Base-by-base conservation (phyloP, 2,888 invertebrate genomes). In the Hololepta plana region DNA sequence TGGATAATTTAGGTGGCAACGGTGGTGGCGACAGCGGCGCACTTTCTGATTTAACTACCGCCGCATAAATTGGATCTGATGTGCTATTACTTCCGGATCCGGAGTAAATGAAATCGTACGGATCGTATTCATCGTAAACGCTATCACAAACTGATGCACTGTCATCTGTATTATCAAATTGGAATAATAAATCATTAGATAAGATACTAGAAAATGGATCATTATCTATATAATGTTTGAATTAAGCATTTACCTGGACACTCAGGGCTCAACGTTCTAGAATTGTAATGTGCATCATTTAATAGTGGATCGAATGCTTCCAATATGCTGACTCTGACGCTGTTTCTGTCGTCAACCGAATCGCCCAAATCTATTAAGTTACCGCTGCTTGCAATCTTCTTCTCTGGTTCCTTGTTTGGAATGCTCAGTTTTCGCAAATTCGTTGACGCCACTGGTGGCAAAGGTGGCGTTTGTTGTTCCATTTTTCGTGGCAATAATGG, bases 301-400 rank as follows among this genome's bases (percentile, higher is more conserved):
- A 57, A 64, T 48, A 87, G 61, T 24, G 87, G 87, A 65, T 87
- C 87, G 53, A 87, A 87, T 34, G 81, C 81, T 52, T 85, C 82
- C 43, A 87, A 57, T 43, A 87, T 74, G 57, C 79, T 79, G 27
- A 63, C 65, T 35, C 66, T 50, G 21, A 60, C 64, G 39, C 57
- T 63, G 36, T 56, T 55, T 34, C 51, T 59, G 40, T 58, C 62
- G 29, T 61, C 60, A 15, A 30, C 37, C 24, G 49, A 53, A 25
- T 53, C 52, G 27, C 57, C 60, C 36, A 68, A 49, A 49, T 68
- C 67, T 40, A 68, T 68, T 28, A 68, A 53, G 53, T 67, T 67
- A 42, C 53, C 59, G 42, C 27, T 25, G 7, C 29, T 25, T 19
- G 27, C n/a, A n/a, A n/a, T n/a, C n/a, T n/a, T n/a, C n/a, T n/a